phyloP scores from a whole-genome alignment of 2,113 vertebrate species.

The Malurus melanocephalus region DNA sequence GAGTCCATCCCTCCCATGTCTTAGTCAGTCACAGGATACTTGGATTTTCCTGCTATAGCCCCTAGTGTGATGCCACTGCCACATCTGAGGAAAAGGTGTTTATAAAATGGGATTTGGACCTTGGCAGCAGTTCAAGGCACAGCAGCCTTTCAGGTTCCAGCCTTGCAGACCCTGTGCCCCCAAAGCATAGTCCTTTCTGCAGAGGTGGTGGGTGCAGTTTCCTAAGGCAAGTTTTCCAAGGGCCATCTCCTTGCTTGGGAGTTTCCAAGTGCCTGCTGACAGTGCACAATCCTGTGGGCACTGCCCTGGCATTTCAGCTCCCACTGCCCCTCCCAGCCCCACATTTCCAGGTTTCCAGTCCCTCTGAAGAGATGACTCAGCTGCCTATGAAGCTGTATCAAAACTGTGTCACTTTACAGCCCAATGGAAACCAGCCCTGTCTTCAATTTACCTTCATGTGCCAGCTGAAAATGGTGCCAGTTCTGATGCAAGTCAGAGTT shows the following conservation, averaged over 20 bases:
- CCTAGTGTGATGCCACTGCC: not conserved
- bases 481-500: not conserved
- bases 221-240: fast-evolving
- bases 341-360: fast-evolving
- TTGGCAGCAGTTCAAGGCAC: not conserved
- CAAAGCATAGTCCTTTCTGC: not conserved
- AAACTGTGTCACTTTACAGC: not conserved
- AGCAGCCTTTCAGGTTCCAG: fast-evolving
- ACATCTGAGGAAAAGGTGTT: fast-evolving
- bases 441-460: not conserved
- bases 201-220: not conserved
- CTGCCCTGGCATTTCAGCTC: fast-evolving
- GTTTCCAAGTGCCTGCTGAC: fast-evolving
- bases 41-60: not conserved
- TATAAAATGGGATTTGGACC: not conserved
- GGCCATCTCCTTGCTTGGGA: fast-evolving
- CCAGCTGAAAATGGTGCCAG: not conserved
- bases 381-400: not conserved
- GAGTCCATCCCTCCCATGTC: not conserved
- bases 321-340: not conserved
- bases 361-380: fast-evolving
- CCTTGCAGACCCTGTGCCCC: not conserved
- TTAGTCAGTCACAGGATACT: not conserved
- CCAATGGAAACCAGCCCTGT: not conserved
- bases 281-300: fast-evolving